Base-by-base conservation (phyloP, 2,797 vertebrate species). In the Lagocephalus sceleratus region DNA sequence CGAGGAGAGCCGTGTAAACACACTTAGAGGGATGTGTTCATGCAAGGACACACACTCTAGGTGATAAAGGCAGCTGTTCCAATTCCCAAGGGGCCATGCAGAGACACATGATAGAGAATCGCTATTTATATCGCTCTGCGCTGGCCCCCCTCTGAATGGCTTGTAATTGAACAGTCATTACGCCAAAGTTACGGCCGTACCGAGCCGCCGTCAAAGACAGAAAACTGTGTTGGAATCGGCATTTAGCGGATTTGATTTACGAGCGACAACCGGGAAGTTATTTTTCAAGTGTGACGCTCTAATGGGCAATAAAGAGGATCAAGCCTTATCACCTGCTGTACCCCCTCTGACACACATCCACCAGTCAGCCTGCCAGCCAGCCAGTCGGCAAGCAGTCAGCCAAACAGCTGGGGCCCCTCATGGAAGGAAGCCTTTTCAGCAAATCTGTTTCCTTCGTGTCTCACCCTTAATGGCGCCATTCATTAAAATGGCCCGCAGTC, bases 241-340 rank as follows among this genome's bases (percentile, higher is more conserved):
- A 79, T 88, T 90, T 84, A 84, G 62, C 55, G 76, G 55, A 70
- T 85, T 85, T 89, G 86, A 89, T 91, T 90, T 88, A 90, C 73
- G 83, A 80, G 67, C 47, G 68, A 81, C 73, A 71, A 75, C 50
- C 22, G 57, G 47, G 58, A 64, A 76, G 75, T 67, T 62, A 68
- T 85, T 86, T 85, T 71, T 78, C 76, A 68, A 62, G 41, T 58
- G 60, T 63, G 66, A 75, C 73, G 66, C 77, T 83, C 68, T 51
- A 75, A 88, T 73, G 76, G 69, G 73, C 79, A 85, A 88, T 90
- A 84, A 86, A 89, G 79, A 81, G 71, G 70, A 81, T 71, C 60
- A 57, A 51, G 66, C 73, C 76, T 79, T 81, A 86, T 87, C 68
- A 68, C 84, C 81, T 63, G 61, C 81, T 85, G 84, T 69, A 62